These are phyloP conservation scores for Pentalonia nigronervosa DNA, from an alignment of 1,140 invertebrate species.

Conservation along the genomic window DNA sequence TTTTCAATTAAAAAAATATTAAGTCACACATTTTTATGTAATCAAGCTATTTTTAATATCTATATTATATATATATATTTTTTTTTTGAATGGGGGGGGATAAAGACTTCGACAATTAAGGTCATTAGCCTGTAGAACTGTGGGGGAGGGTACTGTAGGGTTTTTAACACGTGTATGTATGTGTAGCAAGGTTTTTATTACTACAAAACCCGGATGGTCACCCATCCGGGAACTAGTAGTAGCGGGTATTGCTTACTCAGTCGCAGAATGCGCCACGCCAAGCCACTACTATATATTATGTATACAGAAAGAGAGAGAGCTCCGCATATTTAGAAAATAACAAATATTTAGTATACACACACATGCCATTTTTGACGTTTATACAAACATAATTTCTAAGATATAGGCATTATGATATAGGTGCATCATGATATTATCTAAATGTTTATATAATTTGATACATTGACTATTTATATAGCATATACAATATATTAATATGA, in stretches of 20 bases:
- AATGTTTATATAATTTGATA: background rate
- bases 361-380: background rate
- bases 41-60: background rate
- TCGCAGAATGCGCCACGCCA: too few relatives aligned
- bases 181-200: too few relatives aligned
- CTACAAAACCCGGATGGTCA: too few relatives aligned
- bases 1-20: constrained; percentile 2
- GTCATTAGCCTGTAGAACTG: too few relatives aligned
- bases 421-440: background rate
- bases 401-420: background rate
- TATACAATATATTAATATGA: background rate
- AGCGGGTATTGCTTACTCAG: too few relatives aligned
- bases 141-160: too few relatives aligned
- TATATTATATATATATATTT: too few relatives aligned
- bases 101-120: too few relatives aligned
- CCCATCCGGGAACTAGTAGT: too few relatives aligned
- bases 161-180: too few relatives aligned
- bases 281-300: too few relatives aligned
- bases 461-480: background rate
- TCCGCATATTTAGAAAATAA: background rate
- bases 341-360: background rate
- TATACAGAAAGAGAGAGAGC: background rate
- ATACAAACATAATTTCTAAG: background rate
- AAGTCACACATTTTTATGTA: background rate
- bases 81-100: too few relatives aligned